Percentiles rank a stretch among this genome's conserved stretches.
Evolutionary conservation across 2,113 vertebrate species (phyloP).

Genomic region (Chlorodrepanis virens): DNA sequence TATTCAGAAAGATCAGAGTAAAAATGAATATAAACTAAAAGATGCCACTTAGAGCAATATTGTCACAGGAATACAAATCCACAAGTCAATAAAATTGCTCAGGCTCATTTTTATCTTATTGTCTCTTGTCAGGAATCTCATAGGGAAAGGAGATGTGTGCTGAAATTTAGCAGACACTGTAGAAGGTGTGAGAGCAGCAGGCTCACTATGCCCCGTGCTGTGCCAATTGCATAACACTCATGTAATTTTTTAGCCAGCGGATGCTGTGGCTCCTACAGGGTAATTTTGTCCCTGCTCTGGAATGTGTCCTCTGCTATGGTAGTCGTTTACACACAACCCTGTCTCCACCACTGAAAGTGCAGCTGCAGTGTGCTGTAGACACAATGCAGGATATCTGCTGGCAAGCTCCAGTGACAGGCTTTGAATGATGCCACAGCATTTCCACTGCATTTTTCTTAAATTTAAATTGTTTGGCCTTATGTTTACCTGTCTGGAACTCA

Average conservation of each 20-base stretch:
- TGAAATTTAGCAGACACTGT: not conserved
- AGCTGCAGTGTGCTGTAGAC: not conserved
- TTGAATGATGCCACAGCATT: not conserved
- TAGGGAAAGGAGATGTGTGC: not conserved
- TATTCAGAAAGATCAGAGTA: not conserved
- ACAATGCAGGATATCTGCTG: not conserved
- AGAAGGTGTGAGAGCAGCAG: not conserved
- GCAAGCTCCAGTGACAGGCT: not conserved
- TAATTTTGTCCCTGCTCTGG: not conserved
- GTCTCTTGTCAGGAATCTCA: not conserved
- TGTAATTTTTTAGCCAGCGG: not conserved
- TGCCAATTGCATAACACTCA: rapidly evolving
- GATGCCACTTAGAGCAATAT: not conserved
- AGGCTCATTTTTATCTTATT: not conserved
- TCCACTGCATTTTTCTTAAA: not conserved
- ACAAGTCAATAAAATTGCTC: not conserved
- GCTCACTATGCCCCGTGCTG: not conserved
- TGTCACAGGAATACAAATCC: not conserved
- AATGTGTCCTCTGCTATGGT: not conserved
- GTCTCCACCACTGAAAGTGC: not conserved
- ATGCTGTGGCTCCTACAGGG: not conserved
- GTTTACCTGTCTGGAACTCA: not conserved
- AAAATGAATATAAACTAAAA: not conserved
- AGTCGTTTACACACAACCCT: not conserved
- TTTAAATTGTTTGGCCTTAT: not conserved